Conservation (phyloP, 1,140 invertebrate species). For the Orchesella cincta region DNA sequence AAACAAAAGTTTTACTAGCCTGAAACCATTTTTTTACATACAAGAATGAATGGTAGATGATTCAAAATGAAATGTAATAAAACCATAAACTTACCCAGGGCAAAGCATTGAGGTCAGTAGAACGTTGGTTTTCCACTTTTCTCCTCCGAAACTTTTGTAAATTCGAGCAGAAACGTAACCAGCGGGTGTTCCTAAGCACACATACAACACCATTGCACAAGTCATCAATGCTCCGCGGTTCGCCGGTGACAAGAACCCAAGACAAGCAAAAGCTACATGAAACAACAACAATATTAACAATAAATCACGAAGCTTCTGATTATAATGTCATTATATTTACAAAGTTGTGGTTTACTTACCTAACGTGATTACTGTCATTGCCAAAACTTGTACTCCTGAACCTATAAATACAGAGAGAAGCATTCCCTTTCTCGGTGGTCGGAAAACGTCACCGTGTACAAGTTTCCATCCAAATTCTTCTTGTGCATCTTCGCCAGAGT, state of each 20-base stretch:
- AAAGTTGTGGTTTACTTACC: constrained; percentile 53
- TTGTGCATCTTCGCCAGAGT: constrained; percentile 93
- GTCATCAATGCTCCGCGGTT: constrained; percentile 98
- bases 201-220: constrained; percentile 91
- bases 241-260: constrained; percentile 96
- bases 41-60: background rate
- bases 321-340: too few species aligned
- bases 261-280: constrained; percentile 89
- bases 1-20: constrained; percentile 1
- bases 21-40: background rate
- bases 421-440: constrained; percentile 96
- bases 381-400: constrained; percentile 85
- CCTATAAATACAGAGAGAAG: constrained; percentile 91
- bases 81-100: constrained; percentile 73
- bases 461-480: constrained; percentile 99
- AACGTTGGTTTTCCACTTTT: constrained; percentile 98
- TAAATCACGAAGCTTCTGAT: background rate
- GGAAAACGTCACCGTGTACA: constrained; percentile 92
- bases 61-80: background rate
- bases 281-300: background rate
- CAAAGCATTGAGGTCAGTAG: constrained; percentile 92
- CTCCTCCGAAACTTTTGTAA: constrained; percentile 97
- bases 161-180: constrained; percentile 94
- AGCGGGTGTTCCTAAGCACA: constrained; percentile 90
- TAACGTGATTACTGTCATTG: constrained; percentile 68